phyloP scores from a whole-genome alignment of 2,888 invertebrate genomes.

The Chrysopilus asiliformis region DNA sequence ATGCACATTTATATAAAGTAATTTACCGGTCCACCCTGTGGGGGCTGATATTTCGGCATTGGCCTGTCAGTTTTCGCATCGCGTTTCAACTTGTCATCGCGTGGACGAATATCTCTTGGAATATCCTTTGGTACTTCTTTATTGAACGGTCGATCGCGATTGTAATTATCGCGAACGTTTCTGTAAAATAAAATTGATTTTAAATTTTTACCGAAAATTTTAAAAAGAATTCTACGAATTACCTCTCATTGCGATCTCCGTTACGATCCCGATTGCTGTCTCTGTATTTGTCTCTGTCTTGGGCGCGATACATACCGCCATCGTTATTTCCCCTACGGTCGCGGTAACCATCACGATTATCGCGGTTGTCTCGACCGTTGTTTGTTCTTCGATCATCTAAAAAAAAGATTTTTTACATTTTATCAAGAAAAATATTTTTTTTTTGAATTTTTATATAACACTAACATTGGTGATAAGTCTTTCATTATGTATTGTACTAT shows the following conservation, averaged over 20 bases:
- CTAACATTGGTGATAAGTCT: too few species aligned
- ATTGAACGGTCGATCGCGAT: not conserved
- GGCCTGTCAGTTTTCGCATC: constrained; percentile 28
- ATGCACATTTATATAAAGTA: constrained; percentile 2
- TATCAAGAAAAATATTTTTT: too few species aligned
- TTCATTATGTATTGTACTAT: too few species aligned
- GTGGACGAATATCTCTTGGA: constrained; percentile 1
- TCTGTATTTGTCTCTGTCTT: not conserved
- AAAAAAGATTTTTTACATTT: too few species aligned
- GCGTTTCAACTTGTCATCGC: constrained; percentile 33
- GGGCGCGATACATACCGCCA: constrained; percentile 5
- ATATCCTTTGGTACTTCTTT: not conserved
- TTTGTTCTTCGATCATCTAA: constrained; percentile 13
- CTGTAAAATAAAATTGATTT: not conserved
- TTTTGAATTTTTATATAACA: too few species aligned
- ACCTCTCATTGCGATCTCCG: constrained; percentile 7
- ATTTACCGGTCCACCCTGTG: constrained; percentile 50
- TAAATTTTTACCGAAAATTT: constrained; percentile 3
- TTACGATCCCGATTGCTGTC: not conserved
- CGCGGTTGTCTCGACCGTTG: constrained; percentile 12
- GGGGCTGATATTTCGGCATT: constrained; percentile 61
- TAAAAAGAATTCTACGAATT: not conserved
- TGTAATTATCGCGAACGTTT: not conserved
- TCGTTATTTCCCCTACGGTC: not conserved
- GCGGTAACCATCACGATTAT: constrained; percentile 10